Evolutionary conservation across 2,888 invertebrate genomes (phyloP), one percentile per base, ranked within the genome.

Genomic region (Hipparchia semele): DNA sequence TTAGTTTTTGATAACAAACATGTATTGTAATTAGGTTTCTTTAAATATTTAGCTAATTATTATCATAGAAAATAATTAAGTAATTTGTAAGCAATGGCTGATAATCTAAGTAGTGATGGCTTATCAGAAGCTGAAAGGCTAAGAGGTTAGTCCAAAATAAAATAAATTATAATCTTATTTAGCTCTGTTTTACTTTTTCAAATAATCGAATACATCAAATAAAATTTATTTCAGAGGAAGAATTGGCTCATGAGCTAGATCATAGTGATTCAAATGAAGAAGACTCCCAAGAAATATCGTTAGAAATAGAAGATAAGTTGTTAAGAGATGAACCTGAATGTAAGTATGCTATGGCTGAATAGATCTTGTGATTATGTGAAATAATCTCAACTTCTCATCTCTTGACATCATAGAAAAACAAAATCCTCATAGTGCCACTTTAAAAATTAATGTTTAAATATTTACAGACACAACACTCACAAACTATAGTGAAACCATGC

Each of bases 241-340:
- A 94, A 78, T 79, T 94, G 66, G 92, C 87, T 13, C 87, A 87
- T 69, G 94, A 94, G 80, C 79, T 94, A 70, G 94, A 94, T 58
- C 94, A 94, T 72, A 94, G 94, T 79, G 94, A 94, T 79, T 94
- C 93, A 2, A 91, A 90, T 77, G 94, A 94, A 81, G 94, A 94
- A 49, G 94, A 93, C 79, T 87, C 88, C 23, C 91, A 91, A 79
- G 94, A 94, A 76, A 91, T 94, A 78, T 93, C 94, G 2, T 79
- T 94, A 71, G 94, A 94, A 82, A 87, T 90, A 70, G 94, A 94
- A 83, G 94, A 94, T 75, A 94, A 91, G 73, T 80, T 94, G 45
- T 81, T 94, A 2, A 94, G 91, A 85, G 94, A 94, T 81, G 92
- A 93, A 83, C 93, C 94, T 54, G 92, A 93, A 85, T 94, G 94